A percentile compares a stretch with the other conserved stretches of the same genome.
These are phyloP conservation scores for Platalea minor DNA, from an alignment of 2,797 vertebrate genomes.

Conservation along the genomic window DNA sequence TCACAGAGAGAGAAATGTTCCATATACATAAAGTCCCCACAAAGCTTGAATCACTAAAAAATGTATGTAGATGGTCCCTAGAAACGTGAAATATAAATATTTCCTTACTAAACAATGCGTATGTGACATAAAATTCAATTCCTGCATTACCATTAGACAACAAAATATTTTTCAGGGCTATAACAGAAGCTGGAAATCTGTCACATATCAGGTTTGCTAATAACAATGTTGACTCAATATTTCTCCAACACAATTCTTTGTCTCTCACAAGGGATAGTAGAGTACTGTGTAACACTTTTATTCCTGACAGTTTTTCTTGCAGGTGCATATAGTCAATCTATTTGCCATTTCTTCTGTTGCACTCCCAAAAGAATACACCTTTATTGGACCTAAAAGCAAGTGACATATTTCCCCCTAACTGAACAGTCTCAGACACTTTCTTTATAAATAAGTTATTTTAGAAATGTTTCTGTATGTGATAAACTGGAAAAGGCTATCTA, in stretches of 20 bases:
- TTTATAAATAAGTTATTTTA: slow-evolving; percentile 35
- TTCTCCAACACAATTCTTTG: not conserved
- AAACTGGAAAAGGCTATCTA: not conserved
- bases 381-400: slow-evolving; percentile 37
- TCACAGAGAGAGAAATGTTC: not conserved
- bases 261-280: not conserved
- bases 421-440: not conserved
- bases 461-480: not conserved
- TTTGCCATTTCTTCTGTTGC: slow-evolving; percentile 13
- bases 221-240: not conserved
- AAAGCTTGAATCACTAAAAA: not conserved
- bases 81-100: not conserved
- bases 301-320: slow-evolving; percentile 43
- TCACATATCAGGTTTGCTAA: not conserved
- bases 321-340: slow-evolving; percentile 26
- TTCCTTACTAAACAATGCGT: not conserved
- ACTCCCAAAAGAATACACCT: slow-evolving; percentile 13
- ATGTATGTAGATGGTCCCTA: not conserved
- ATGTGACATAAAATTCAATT: not conserved
- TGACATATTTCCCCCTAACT: slow-evolving; percentile 4
- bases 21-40: not conserved
- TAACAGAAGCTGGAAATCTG: not conserved
- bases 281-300: not conserved
- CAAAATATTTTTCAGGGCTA: not conserved
- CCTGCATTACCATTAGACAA: not conserved